Conservation (phyloP, 2,888 invertebrate genomes). For the Tipula unca region DNA sequence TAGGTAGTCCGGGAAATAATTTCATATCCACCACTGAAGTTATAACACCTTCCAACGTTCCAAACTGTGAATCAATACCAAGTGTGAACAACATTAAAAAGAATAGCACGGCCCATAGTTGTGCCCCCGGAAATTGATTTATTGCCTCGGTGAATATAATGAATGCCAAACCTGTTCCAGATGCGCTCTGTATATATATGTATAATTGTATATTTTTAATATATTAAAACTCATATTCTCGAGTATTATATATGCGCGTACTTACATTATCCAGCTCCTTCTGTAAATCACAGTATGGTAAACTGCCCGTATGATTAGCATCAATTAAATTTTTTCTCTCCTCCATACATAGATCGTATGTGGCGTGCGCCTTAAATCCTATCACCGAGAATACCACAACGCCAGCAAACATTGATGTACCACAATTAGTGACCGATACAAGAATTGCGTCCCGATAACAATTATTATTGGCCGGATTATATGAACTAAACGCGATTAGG, state of each 20-base stretch:
- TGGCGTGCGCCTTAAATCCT: conserved; percentile 65
- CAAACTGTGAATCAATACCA: conserved; percentile 95
- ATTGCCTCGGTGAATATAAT: conserved; percentile 98
- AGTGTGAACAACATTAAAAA: conserved; percentile 95
- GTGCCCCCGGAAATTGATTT: conserved; percentile 93
- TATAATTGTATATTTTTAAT: too few species aligned
- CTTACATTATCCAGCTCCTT: conserved; percentile 83
- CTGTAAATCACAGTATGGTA: conserved; percentile 73
- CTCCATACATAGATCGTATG: conserved; percentile 38
- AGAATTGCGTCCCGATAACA: conserved; percentile 89
- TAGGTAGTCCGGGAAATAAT: conserved; percentile 80
- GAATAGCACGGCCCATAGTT: conserved; percentile 92
- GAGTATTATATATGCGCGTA: too few species aligned
- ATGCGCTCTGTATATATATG: conserved; percentile 67
- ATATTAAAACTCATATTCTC: too few species aligned
- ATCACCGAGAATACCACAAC: conserved; percentile 94
- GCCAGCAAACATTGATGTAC: conserved; percentile 94
- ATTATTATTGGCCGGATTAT: conserved; percentile 94
- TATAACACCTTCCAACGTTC: conserved; percentile 90
- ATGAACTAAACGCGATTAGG: conserved; percentile 85
- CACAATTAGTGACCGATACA: conserved; percentile 87
- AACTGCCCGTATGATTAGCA: conserved; percentile 52
- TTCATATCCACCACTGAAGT: conserved; percentile 95
- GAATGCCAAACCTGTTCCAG: conserved; percentile 92
- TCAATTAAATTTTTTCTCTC: conserved; percentile 47